Base-by-base conservation (phyloP, 2,888 invertebrate genomes). In the Cactoblastis cactorum region DNA sequence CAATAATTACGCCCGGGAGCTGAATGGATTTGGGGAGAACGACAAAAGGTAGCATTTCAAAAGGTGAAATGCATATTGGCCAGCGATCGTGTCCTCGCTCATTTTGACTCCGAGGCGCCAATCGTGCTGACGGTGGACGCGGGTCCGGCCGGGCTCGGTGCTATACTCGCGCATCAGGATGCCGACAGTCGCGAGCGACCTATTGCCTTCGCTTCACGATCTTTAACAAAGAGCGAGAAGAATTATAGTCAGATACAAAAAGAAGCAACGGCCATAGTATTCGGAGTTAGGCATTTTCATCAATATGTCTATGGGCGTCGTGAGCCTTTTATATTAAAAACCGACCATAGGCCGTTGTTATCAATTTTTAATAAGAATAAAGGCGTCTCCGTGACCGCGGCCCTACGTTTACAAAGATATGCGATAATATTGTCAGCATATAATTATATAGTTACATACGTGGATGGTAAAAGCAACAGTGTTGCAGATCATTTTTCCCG, bases 191-290 rank as follows among this genome's bases (percentile, higher is more conserved):
- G 9, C 3, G 34, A 34, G 12, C 11, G 34, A 2, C 34, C 34
- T 34, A 3, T 34, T 2, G 34, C 34, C 2, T 34, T 4, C 9
- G 34, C 34, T 4, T 34, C 34, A n/a, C 11, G 34, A 34, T 3
- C 12, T 3, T 12, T 34, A 12, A 8, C 4, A 3, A 2, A 3
- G 3, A 12, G n/a, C 3, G 34, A 34, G 9, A 34, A 32, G 11
- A 56, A 57, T 35, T 57, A 57, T 38, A 57, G 56, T 11, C 58
- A 57, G 17, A 45, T 61, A 1, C 57, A 58, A 8, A 55, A 58
- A 19, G 60, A 60, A 38, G 60, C 58, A 0, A 53, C 55, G n/a
- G 54, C 58, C 5, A 54, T 58, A n/a, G 49, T 49, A 11, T 49
- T 32, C 17, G 39, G 39, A 2, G 32, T 49, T 1, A 56, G 53